Evolutionary conservation across 2,113 vertebrate genomes (phyloP), one percentile per base, ranked within the genome.

Genomic region (Paramisgurnus dabryanus): DNA sequence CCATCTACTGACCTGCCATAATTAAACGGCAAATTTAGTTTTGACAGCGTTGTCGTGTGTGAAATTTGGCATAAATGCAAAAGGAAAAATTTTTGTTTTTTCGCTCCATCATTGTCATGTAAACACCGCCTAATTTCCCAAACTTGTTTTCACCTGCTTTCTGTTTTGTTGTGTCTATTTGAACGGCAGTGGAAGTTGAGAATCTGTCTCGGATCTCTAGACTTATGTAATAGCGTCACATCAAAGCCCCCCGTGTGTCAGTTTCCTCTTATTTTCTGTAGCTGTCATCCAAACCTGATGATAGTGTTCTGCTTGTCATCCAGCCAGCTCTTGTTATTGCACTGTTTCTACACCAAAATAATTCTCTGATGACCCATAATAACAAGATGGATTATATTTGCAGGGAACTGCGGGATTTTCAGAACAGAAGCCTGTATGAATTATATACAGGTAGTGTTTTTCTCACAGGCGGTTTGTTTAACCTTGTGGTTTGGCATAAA

Each of bases 181-280:
- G 63, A 49, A 18, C 22, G 66, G 50, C 47, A 66, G 40, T 13
- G 4, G 58, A 75, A 64, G 58, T 58, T 8, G 41, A 75, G 18
- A 75, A 39, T 75, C 63, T 60, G 63, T 80, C 63, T 75, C 10
- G 34, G 64, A 75, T 50, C 63, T 80, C 50, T 63, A 80, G 50
- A 40, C 57, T 79, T 79, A 63, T 11, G 61, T 74, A 80, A 80
- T 53, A n/a, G 22, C 7, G 41, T 67, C 70, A 55, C 53, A 67
- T 74, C 70, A 67, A 53, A 60, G 64, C 15, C 39, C 67, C 50
- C 40, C 34, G 65, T 70, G 57, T 63, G 77, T 71, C 67, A 71
- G 60, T 75, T 80, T 67, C 43, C 69, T 43, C 22, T 47, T 49
- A 18, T 67, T 67, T 53, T 57, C 63, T 60, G 64, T 60, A 67